phyloP scores from a whole-genome alignment of 2,113 vertebrate genomes.

The Neolamprologus sp. region DNA sequence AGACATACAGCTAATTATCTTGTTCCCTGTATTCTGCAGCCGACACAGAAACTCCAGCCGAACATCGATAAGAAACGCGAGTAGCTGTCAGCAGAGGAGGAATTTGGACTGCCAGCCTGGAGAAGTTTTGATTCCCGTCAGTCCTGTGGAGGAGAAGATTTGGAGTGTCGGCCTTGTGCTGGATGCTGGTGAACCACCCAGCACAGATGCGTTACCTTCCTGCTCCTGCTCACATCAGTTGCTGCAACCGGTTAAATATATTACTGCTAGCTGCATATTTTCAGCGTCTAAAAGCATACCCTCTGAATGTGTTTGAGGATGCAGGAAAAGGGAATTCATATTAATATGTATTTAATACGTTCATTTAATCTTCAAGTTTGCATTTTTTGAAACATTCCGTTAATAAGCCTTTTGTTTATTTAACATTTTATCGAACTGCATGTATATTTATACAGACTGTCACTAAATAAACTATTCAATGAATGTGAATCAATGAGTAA shows the following conservation, averaged over 20 bases:
- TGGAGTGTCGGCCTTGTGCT: background rate
- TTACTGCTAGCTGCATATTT: background rate
- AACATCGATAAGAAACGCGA: background rate
- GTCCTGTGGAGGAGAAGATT: background rate
- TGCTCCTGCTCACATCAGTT: background rate
- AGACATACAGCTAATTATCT: too few relatives aligned
- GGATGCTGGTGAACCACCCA: background rate
- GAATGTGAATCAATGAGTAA: background rate
- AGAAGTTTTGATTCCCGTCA: background rate
- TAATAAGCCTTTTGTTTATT: background rate
- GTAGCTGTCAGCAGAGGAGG: background rate
- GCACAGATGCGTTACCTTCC: background rate
- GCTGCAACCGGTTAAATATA: background rate
- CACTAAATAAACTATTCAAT: background rate
- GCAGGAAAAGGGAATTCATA: background rate
- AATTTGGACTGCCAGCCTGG: background rate
- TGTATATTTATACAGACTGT: background rate
- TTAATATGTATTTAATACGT: background rate
- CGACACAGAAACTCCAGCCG: background rate
- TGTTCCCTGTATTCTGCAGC: too few relatives aligned
- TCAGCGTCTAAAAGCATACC: background rate
- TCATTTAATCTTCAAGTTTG: background rate
- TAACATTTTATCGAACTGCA: background rate
- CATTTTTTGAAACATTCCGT: background rate
- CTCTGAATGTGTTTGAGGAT: background rate